Percentiles rank a stretch among this genome's conserved stretches.
These are phyloP conservation scores for Apeira syringaria DNA, from an alignment of 2,888 invertebrate genomes.

Conservation along the genomic window DNA sequence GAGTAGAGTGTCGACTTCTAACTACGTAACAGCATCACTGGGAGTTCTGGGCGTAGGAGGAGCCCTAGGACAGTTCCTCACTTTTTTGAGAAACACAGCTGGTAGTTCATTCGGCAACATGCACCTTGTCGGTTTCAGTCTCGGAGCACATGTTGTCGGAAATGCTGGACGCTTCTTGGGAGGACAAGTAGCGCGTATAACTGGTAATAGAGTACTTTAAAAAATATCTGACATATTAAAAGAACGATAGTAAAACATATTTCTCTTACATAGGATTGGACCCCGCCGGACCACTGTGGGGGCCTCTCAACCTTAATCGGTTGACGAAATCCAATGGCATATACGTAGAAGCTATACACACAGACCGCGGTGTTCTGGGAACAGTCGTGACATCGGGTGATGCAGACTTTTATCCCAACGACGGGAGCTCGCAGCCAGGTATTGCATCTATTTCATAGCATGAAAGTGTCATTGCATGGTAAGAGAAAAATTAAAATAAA, in stretches of 20 bases:
- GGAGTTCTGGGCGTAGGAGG: conserved; percentile 11
- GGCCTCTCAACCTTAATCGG: conserved; percentile 1
- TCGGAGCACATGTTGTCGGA: conserved; percentile 61
- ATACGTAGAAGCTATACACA: conserved; percentile 26
- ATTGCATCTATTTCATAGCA: too few relatives aligned
- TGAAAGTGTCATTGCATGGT: too few relatives aligned
- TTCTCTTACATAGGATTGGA: conserved; percentile 45
- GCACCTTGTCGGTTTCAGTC: conserved; percentile 57
- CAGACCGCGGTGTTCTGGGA: conserved; percentile 14
- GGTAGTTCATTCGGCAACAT: conserved; percentile 19
- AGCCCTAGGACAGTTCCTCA: conserved; percentile 16
- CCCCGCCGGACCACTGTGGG: conserved; percentile 46
- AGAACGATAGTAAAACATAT: too few relatives aligned
- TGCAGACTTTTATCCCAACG: conserved; percentile 23
- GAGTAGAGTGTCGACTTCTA: conserved; percentile 8
- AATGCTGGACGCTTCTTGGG: conserved; percentile 45
- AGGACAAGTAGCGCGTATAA: conserved; percentile 45
- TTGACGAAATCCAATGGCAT: conserved; percentile 13
- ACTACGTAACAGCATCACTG: conserved; percentile 15
- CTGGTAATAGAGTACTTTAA: too few relatives aligned
- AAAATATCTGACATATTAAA: too few relatives aligned
- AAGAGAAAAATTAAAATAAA: too few relatives aligned
- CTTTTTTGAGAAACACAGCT: conserved; percentile 4
- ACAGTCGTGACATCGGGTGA: conserved; percentile 5
- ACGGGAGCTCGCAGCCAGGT: conserved; percentile 17